phyloP scores from a whole-genome alignment of 2,113 vertebrate species.

The Poecile atricapillus region DNA sequence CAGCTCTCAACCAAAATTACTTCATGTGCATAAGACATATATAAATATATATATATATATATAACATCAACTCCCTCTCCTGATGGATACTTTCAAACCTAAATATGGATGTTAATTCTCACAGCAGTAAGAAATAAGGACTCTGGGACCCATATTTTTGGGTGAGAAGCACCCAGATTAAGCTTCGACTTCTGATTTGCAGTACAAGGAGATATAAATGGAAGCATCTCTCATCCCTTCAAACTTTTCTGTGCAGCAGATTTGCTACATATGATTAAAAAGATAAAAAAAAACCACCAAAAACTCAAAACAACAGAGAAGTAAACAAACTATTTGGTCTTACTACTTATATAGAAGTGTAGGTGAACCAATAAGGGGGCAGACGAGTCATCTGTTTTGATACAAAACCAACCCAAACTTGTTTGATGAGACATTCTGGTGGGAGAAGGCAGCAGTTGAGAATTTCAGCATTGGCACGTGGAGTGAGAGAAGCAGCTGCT shows the following conservation, averaged over 20 bases:
- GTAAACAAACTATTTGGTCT: constrained; percentile 1
- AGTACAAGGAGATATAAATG: neutral
- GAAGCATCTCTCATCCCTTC: constrained; percentile 25
- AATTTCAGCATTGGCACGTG: neutral
- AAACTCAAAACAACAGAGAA: neutral
- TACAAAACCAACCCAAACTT: constrained; percentile 45
- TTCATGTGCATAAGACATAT: neutral
- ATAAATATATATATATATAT: neutral
- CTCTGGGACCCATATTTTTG: neutral
- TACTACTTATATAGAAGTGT: constrained; percentile 8
- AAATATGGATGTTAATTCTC: neutral
- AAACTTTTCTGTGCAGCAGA: neutral
- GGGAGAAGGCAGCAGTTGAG: constrained; percentile 45
- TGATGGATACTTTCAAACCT: neutral
- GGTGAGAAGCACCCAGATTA: neutral
- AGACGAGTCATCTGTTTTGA: constrained; percentile 49
- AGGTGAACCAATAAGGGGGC: constrained; percentile 27
- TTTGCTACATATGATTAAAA: neutral
- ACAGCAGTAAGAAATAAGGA: neutral
- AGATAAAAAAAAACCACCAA: neutral
- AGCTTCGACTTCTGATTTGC: constrained; percentile 3
- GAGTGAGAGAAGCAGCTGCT: neutral
- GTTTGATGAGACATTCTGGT: constrained; percentile 35
- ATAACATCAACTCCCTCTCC: neutral
- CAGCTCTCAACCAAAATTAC: neutral